A percentile compares a stretch with the other conserved stretches of the same genome.
Evolutionary conservation across 2,797 vertebrate species (phyloP).

Genomic region (Xenops minutus): DNA sequence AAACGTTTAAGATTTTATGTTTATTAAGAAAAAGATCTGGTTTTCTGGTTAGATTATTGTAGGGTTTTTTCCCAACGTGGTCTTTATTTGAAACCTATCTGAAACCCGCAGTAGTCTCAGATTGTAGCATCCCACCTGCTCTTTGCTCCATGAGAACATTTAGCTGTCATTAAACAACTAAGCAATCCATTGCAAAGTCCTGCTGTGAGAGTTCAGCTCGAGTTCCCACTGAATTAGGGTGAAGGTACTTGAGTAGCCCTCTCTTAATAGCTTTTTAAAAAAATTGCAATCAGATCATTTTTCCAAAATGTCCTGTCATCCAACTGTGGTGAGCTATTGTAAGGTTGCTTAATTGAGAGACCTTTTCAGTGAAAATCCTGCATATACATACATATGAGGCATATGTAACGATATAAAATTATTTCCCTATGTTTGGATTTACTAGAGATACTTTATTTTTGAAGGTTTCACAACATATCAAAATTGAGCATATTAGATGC

Average conservation of each 20-base stretch:
- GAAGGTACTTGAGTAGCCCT: not conserved
- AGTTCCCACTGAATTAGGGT: not conserved
- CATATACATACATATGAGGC: accelerated
- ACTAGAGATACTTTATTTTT: not conserved
- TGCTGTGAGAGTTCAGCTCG: not conserved
- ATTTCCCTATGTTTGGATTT: not conserved
- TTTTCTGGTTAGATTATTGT: not conserved
- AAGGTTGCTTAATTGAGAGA: not conserved
- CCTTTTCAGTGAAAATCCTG: not conserved
- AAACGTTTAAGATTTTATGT: not conserved
- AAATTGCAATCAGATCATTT: not conserved
- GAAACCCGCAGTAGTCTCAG: not conserved
- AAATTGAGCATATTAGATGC: not conserved
- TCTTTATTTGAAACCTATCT: not conserved
- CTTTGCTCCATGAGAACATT: not conserved
- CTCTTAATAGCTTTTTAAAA: not conserved
- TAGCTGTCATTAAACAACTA: not conserved
- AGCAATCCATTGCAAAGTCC: not conserved
- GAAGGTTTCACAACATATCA: not conserved
- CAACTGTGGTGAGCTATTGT: not conserved
- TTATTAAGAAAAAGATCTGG: not conserved
- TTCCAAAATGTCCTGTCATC: not conserved
- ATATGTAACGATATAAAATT: not conserved
- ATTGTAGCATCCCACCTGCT: not conserved
- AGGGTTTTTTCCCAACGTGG: not conserved